Percentiles rank a stretch among this genome's conserved stretches.
Conservation (phyloP, 2,113 vertebrate species). For the Ctenodactylus gundi region DNA sequence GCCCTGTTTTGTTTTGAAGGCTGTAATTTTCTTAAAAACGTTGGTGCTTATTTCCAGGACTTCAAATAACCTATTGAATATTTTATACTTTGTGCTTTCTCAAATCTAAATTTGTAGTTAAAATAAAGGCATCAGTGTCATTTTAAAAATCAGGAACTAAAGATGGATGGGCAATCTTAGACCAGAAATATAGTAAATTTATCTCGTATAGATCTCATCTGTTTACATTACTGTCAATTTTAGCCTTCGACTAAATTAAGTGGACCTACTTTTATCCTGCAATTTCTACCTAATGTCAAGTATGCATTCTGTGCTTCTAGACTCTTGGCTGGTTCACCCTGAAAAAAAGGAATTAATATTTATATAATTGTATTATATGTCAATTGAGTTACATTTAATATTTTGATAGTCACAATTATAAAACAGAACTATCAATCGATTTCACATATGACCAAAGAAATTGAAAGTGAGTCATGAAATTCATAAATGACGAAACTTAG, state of each 20-base stretch:
- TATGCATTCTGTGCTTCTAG: not conserved
- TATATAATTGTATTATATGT: not conserved
- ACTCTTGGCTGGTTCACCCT: not conserved
- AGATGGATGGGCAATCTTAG: slow-evolving; percentile 10
- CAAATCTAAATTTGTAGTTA: slow-evolving; percentile 53
- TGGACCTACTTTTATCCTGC: not conserved
- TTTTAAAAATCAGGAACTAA: slow-evolving; percentile 51
- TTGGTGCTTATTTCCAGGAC: slow-evolving; percentile 48
- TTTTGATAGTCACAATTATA: not conserved
- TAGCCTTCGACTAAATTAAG: slow-evolving; percentile 30
- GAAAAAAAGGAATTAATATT: not conserved
- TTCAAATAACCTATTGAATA: slow-evolving; percentile 65
- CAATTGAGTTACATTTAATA: not conserved
- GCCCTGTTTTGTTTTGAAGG: slow-evolving; percentile 50
- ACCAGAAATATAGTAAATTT: not conserved
- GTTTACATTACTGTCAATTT: slow-evolving; percentile 18
- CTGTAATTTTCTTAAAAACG: slow-evolving; percentile 50
- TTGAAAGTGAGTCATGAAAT: not conserved
- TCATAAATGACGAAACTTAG: not conserved
- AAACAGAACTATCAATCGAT: not conserved
- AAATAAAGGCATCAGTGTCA: slow-evolving; percentile 62
- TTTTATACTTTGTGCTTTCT: slow-evolving; percentile 60
- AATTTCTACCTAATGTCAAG: not conserved
- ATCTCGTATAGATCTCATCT: not conserved
- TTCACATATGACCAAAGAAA: not conserved